A percentile compares a stretch with the other conserved stretches of the same genome.
Evolutionary conservation across 2,113 vertebrate species (phyloP).

Genomic region (Macrotis lagotis): DNA sequence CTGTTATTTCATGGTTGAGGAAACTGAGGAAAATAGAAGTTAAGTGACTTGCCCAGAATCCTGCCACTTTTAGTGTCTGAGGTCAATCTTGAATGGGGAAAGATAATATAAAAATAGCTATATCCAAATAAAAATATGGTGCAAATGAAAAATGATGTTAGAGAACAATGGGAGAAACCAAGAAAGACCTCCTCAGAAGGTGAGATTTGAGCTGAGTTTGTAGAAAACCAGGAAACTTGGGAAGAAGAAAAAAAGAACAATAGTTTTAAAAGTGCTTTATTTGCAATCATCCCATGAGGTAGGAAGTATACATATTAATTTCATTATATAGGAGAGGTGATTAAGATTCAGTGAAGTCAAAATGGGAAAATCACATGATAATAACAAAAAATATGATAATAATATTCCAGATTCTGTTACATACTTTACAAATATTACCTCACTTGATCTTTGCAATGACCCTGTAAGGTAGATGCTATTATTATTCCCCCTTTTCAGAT

Average conservation of each 20-base stretch:
- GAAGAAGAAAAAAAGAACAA: neutral
- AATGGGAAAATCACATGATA: no score
- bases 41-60: neutral
- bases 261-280: neutral
- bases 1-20: neutral
- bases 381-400: neutral
- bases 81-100: neutral
- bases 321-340: neutral
- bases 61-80: neutral
- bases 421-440: neutral
- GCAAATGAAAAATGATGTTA: neutral
- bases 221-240: neutral
- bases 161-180: neutral
- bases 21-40: neutral
- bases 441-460: neutral
- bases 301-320: no score
- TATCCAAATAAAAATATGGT: neutral
- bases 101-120: neutral
- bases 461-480: neutral
- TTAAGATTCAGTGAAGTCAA: neutral
- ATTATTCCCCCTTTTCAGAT: no score
- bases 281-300: neutral
- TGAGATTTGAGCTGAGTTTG: neutral
- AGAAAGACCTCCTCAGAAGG: neutral
- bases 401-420: neutral